Percentiles rank a stretch among this genome's conserved stretches.
Evolutionary conservation across 1,140 invertebrate species (phyloP).

Genomic region (Ceratina australensis): DNA sequence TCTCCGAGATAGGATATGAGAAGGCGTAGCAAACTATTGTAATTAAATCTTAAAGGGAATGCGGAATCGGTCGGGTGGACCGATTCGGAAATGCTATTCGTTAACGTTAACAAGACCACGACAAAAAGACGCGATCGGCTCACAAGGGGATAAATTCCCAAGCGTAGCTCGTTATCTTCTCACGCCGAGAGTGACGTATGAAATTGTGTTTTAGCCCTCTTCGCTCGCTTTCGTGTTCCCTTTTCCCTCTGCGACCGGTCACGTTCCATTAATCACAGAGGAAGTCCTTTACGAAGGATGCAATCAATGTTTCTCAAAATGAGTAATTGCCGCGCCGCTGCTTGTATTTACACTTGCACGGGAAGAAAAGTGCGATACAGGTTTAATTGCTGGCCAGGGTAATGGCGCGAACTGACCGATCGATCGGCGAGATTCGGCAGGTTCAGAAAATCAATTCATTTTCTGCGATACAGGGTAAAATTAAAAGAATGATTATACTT

Average conservation of each 20-base stretch:
- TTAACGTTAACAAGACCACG: conserved; percentile 44
- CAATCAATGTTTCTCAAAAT: conserved; percentile 56
- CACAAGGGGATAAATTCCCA: conserved; percentile 40
- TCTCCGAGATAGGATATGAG: neutral
- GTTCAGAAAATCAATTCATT: too few species aligned
- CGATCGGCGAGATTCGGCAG: neutral
- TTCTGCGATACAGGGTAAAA: too few species aligned
- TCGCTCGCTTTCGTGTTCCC: neutral
- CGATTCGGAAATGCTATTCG: neutral
- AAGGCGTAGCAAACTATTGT: neutral
- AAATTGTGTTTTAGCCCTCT: conserved; percentile 51
- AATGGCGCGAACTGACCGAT: neutral
- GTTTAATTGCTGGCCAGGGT: conserved; percentile 39
- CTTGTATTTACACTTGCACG: neutral
- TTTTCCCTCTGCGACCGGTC: neutral
- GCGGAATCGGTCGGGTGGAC: neutral
- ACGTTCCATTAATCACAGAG: conserved; percentile 57
- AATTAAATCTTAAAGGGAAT: neutral
- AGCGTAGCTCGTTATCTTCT: conserved; percentile 44
- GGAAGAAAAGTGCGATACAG: conserved; percentile 27
- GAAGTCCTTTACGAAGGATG: conserved; percentile 28
- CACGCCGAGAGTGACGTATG: conserved; percentile 44
- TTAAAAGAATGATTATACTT: too few species aligned
- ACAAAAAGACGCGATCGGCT: conserved; percentile 39
- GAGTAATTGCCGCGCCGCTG: conserved; percentile 44